These are phyloP conservation scores for Grammomys dolichurus DNA, from an alignment of 2,113 vertebrate genomes.

Conservation along the genomic window DNA sequence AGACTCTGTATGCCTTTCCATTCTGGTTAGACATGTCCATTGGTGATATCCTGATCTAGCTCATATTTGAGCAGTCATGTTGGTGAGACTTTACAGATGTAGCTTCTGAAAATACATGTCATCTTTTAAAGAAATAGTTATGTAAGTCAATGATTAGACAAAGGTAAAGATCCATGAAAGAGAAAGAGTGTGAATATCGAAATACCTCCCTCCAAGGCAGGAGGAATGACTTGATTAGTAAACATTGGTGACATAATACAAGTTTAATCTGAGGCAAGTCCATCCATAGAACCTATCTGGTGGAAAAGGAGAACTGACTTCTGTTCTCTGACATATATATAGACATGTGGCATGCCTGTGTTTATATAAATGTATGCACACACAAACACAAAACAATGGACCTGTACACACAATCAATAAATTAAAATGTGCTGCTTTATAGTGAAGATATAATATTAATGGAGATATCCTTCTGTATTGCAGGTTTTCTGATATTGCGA, in stretches of 20 bases:
- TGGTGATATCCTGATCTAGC: too few relatives aligned
- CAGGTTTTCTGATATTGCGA: not conserved
- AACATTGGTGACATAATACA: not conserved
- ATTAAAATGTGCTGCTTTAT: not conserved
- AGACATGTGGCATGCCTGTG: too few relatives aligned
- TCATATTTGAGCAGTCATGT: not conserved
- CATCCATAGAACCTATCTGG: not conserved
- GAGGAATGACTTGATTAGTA: not conserved
- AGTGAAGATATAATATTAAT: not conserved
- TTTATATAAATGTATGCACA: not conserved
- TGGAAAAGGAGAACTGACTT: not conserved
- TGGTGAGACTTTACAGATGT: not conserved
- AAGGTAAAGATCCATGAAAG: not conserved
- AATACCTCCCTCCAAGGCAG: not conserved
- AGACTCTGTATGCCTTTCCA: not conserved
- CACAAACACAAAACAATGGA: not conserved
- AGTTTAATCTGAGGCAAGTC: not conserved
- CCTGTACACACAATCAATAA: not conserved
- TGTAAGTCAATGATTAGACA: not conserved
- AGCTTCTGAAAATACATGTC: not conserved
- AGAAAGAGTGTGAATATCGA: not conserved
- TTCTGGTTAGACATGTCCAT: not conserved
- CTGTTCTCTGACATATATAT: not conserved
- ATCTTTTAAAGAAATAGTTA: not conserved
- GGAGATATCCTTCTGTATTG: not conserved